A percentile compares a stretch with the other conserved stretches of the same genome.
phyloP scores from a whole-genome alignment of 1,140 invertebrate genomes.

The Asbolus verrucosus region DNA sequence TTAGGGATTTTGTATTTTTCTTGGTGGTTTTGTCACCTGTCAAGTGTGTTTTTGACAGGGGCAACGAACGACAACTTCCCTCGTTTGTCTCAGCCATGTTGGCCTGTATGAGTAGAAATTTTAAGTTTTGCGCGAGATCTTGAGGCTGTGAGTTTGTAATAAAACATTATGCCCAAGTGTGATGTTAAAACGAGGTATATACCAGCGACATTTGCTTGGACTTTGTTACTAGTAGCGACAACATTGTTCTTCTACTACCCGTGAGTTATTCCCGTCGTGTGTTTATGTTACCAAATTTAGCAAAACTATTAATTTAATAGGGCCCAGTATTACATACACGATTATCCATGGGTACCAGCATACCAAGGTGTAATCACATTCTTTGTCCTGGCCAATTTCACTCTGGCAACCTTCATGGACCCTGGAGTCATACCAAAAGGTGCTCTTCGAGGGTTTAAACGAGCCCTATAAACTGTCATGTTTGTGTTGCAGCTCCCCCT shows the following conservation, averaged over 20 bases:
- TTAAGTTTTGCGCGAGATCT: conserved; percentile 65
- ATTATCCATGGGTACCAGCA: conserved; percentile 89
- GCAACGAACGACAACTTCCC: conserved; percentile 48
- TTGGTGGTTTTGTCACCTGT: conserved; percentile 1
- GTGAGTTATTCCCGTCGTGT: conserved; percentile 76
- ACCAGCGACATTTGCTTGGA: conserved; percentile 97
- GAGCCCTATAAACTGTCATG: conserved; percentile 35
- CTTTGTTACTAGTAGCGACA: conserved; percentile 89
- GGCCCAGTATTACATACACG: conserved; percentile 85
- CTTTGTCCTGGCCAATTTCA: conserved; percentile 98
- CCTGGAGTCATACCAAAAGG: conserved; percentile 99
- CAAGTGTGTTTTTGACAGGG: conserved; percentile 27
- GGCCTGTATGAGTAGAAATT: conserved; percentile 71
- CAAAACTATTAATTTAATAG: conserved; percentile 71
- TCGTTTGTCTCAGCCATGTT: conserved; percentile 74
- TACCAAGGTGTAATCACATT: conserved; percentile 95
- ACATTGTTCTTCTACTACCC: conserved; percentile 96
- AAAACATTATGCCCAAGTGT: conserved; percentile 89
- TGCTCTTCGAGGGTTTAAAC: conserved; percentile 65
- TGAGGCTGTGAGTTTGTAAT: conserved; percentile 52
- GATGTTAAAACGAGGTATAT: conserved; percentile 93
- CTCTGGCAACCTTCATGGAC: conserved; percentile 99
- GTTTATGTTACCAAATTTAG: conserved; percentile 55
- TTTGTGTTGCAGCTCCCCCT: conserved; percentile 82
- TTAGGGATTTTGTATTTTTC: conserved; percentile 15